These are phyloP conservation scores for Danaus plexippus DNA, from an alignment of 1,140 invertebrate species.

Conservation along the genomic window DNA sequence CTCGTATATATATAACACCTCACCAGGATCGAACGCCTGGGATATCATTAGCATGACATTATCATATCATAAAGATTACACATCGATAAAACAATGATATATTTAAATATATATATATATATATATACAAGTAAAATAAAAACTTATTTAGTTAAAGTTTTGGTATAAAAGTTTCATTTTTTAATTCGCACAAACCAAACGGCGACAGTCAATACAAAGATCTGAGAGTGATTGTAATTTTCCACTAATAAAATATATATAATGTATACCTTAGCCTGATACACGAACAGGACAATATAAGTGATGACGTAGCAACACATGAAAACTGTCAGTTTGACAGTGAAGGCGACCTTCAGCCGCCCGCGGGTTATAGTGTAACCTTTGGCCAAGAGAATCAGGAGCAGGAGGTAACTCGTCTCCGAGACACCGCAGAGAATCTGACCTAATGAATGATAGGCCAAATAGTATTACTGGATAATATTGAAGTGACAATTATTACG, in stretches of 20 bases:
- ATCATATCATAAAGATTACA: not conserved
- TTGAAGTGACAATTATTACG: no score
- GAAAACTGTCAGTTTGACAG: constrained; percentile 85
- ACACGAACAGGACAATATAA: constrained; percentile 82
- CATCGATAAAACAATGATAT: no score
- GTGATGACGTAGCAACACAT: constrained; percentile 82
- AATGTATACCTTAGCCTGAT: constrained; percentile 78
- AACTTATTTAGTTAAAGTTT: no score
- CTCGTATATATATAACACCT: constrained; percentile 92
- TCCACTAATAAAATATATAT: not conserved
- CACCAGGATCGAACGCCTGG: constrained; percentile 89
- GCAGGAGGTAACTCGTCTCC: constrained; percentile 75
- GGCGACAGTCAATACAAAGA: no score
- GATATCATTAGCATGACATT: constrained; percentile 26
- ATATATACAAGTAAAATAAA: no score
- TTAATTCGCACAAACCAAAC: no score
- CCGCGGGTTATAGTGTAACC: constrained; percentile 93
- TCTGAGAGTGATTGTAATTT: no score
- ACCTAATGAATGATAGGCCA: constrained; percentile 64
- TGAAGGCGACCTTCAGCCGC: constrained; percentile 77
- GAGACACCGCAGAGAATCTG: constrained; percentile 80
- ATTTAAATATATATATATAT: no score
- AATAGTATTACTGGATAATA: not conserved
- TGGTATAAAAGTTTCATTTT: no score
- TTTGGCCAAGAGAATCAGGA: constrained; percentile 88